Base-by-base conservation (phyloP, 2,113 vertebrate species). In the Morone saxatilis region DNA sequence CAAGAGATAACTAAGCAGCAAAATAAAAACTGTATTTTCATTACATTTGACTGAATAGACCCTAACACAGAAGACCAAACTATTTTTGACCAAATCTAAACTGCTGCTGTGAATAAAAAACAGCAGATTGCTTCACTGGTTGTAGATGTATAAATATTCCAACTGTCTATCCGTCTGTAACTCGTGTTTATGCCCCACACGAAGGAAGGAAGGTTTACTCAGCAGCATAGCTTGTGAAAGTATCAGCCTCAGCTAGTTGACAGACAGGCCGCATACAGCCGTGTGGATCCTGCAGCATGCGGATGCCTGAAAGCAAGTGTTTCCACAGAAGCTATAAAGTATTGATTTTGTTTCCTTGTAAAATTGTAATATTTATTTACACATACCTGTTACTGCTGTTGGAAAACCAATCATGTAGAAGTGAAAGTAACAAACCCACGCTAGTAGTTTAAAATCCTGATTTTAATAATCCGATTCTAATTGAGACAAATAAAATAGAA, bases 331-430 rank as follows among this genome's bases (percentile, higher is more conserved):
- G 3, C n/a, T 65, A 65, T 38, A 4, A 61, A 83, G 59, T 66
- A 83, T 61, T 83, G 45, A 86, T 86, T 47, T 68, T 47, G 13
- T 25, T 59, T 71, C 20, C 38, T 53, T 53, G 48, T 38, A 51
- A 63, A 20, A 20, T 3, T 19, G 0, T 19, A 53, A 60, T 70
- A 76, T 85, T 47, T 54, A 71, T 71, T 76, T 61, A 71, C 9
- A 25, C 47, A 13, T 41, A 65, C 47, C 47, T 53, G 20, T 11
- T 53, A 45, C 36, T 45, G 51, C 38, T 59, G 20, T 48, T 16
- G 1, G 48, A 73, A 76, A 12, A 12, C 38, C 60, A 36, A 13
- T 13, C 45, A 13, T 13, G 43, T n/a, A 16, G 14, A 71, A 43
- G 50, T 14, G 2, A 5, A 16, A 5, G 51, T 51, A 25, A 51